These are phyloP conservation scores for Mythimna lalbum DNA, from an alignment of 2,888 invertebrate genomes.

Conservation along the genomic window DNA sequence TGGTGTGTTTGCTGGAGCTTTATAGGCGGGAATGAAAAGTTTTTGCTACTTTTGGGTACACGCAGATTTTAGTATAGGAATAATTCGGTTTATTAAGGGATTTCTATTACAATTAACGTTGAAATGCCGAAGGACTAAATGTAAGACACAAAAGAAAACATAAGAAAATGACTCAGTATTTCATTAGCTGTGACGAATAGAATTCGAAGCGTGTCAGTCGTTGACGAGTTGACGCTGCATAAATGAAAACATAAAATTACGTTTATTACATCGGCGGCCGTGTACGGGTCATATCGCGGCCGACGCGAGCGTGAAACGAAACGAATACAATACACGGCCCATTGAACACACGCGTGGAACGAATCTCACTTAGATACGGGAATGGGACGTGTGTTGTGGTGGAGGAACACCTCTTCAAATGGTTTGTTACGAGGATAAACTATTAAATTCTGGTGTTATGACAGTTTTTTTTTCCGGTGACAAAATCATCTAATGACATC, in stretches of 20 bases:
- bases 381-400: slow-evolving; percentile 35
- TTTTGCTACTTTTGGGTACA: background rate
- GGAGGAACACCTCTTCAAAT: slow-evolving; percentile 24
- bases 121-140: background rate
- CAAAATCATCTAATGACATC: no score
- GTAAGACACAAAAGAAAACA: slow-evolving; percentile 16
- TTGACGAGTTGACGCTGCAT: slow-evolving; percentile 58
- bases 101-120: background rate
- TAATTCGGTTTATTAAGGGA: background rate
- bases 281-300: slow-evolving; percentile 31
- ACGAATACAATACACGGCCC: slow-evolving; percentile 58
- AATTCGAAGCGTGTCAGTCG: slow-evolving; percentile 36
- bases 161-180: slow-evolving; percentile 39
- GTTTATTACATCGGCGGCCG: slow-evolving; percentile 55
- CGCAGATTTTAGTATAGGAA: background rate
- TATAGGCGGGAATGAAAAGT: slow-evolving; percentile 1
- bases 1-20: slow-evolving; percentile 27
- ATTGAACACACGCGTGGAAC: slow-evolving; percentile 68
- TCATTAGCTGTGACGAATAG: slow-evolving; percentile 58
- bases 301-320: slow-evolving; percentile 51
- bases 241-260: slow-evolving; percentile 61
- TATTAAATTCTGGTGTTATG: background rate
- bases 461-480: no score
- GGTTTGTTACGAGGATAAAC: slow-evolving; percentile 16
- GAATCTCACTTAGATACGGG: slow-evolving; percentile 57